Base-by-base conservation (phyloP, 1,140 invertebrate species). In the Parapsyche elsis region DNA sequence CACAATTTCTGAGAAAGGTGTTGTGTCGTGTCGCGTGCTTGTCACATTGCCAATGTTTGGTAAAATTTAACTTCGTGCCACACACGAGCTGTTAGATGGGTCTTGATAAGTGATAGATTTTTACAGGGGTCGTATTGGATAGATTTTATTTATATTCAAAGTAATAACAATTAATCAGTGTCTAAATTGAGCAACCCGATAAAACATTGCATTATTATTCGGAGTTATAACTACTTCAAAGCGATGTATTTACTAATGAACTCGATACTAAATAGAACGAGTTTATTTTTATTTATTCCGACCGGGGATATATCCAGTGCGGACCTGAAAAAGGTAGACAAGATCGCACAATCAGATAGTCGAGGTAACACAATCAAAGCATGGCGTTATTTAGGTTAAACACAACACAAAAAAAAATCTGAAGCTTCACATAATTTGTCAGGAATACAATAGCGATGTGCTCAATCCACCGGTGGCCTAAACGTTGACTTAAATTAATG, bases 261-360 rank as follows among this genome's bases (percentile, higher is more conserved):
- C n/a, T n/a, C n/a, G n/a, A n/a, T n/a, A n/a, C n/a, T n/a, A n/a
- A n/a, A n/a, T n/a, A n/a, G n/a, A n/a, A n/a, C n/a, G n/a, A n/a
- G n/a, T n/a, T n/a, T n/a, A n/a, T 71, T 16, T 71, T 30, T 38
- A 26, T 71, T 5, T 24, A 14, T 38, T 71, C 30, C 7, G 23
- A 67, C 26, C 26, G 5, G 16, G 5, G 45, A 73, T 16, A 46
- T 9, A 9, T 21, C 30, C 9, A 77, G 19, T 77, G 9, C 80
- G 44, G 14, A 46, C 76, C 80, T 79, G 71, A 9, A 19, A 57
- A n/a, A 74, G 80, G 53, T 78, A 21, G 19, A 73, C 38, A 81
- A 81, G 81, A 81, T 81, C 77, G 81, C 81, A 78, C 23, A 44
- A 12, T 45, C 45, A 71, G 80, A 81, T 81, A 81, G 26, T n/a